These are phyloP conservation scores for Melanotaenia maccullochi DNA, from an alignment of 2,797 vertebrate genomes.

Conservation along the genomic window DNA sequence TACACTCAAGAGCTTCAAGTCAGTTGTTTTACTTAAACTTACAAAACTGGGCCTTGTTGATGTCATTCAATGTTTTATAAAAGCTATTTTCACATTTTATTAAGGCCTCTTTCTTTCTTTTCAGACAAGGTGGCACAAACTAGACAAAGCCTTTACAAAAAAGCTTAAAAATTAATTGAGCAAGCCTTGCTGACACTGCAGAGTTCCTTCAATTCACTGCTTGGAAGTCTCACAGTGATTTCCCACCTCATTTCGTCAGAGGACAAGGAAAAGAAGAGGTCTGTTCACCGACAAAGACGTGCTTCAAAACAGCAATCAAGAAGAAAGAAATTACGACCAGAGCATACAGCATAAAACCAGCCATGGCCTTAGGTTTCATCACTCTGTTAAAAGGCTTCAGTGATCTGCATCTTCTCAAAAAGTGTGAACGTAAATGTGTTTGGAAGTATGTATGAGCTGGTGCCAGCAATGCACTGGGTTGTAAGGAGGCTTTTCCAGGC, in stretches of 20 bases:
- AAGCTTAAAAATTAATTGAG: constrained; percentile 5
- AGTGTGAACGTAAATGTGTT: not conserved
- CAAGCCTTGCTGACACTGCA: constrained; percentile 8
- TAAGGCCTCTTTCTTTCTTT: not conserved
- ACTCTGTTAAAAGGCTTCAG: constrained; percentile 11
- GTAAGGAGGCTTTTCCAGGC: not conserved
- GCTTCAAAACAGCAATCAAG: not conserved
- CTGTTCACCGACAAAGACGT: constrained; percentile 13
- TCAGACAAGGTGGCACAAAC: not conserved
- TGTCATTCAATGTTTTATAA: not conserved
- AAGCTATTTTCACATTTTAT: not conserved
- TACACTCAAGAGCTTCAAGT: not conserved
- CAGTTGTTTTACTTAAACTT: not conserved
- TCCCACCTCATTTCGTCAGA: constrained; percentile 28
- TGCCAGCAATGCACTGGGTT: not conserved
- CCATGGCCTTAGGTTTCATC: not conserved
- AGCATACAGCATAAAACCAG: not conserved
- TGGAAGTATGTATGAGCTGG: not conserved
- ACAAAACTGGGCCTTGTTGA: not conserved
- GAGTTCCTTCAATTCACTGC: constrained; percentile 16
- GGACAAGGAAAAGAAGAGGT: constrained; percentile 10
- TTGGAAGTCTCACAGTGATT: constrained; percentile 41
- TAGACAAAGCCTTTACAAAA: not conserved
- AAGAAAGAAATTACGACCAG: constrained; percentile 6
- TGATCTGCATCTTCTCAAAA: constrained; percentile 11